Evolutionary conservation across 2,797 vertebrate species (phyloP).

Genomic region (Acanthurus tractus): DNA sequence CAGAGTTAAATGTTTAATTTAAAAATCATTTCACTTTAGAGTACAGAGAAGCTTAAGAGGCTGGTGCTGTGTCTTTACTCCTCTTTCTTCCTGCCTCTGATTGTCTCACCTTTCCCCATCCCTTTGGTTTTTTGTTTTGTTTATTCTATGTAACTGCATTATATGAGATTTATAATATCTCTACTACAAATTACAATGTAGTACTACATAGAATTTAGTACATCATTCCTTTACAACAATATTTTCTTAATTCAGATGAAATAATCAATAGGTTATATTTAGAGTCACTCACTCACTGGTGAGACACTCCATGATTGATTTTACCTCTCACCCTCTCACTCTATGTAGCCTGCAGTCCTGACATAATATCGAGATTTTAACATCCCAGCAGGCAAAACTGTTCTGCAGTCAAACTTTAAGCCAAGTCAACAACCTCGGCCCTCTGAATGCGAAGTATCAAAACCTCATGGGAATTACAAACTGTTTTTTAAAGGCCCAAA

Average conservation of each 20-base stretch:
- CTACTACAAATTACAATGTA: not conserved
- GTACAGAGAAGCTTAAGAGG: too few relatives aligned
- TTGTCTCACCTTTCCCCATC: not conserved
- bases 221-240: not conserved
- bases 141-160: not conserved
- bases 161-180: not conserved
- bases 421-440: conserved; percentile 6
- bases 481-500: conserved; percentile 7
- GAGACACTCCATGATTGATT: conserved; percentile 17
- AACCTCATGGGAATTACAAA: conserved; percentile 2
- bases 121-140: not conserved
- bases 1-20: too few relatives aligned
- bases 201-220: not conserved
- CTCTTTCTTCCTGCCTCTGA: not conserved
- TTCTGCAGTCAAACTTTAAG: conserved; percentile 30
- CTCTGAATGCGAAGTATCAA: conserved; percentile 23
- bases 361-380: conserved; percentile 48
- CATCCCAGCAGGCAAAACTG: conserved; percentile 30
- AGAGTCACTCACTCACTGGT: conserved; percentile 13
- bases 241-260: conserved; percentile 7
- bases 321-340: conserved; percentile 28
- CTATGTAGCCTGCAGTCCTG: conserved; percentile 41
- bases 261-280: conserved; percentile 7
- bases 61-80: not conserved
- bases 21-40: too few relatives aligned